These are phyloP conservation scores for Mellilla xanthometata DNA, from an alignment of 2,888 invertebrate species.

Conservation along the genomic window DNA sequence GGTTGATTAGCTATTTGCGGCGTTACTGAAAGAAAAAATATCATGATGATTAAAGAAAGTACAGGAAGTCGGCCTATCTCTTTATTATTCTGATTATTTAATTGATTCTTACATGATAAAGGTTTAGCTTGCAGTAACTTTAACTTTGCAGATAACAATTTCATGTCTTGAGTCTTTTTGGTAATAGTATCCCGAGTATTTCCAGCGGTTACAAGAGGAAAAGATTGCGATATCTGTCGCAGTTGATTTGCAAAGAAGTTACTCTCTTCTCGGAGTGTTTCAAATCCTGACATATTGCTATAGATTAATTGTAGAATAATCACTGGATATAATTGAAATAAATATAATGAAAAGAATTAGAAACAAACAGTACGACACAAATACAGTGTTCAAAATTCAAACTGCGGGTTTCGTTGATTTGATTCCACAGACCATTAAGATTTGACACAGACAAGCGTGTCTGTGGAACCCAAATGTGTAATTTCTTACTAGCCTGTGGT, in stretches of 20 bases:
- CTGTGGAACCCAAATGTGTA: no score
- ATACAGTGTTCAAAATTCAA: no score
- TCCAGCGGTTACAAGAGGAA: slow-evolving; percentile 46
- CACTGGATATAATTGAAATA: no score
- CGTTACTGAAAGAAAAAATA: slow-evolving; percentile 35
- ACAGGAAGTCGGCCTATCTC: no score
- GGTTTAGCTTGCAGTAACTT: slow-evolving; percentile 58
- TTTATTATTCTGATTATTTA: no score
- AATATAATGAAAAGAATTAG: no score
- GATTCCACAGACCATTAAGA: no score
- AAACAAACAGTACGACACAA: no score
- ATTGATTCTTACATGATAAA: slow-evolving; percentile 47
- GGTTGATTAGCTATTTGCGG: slow-evolving; percentile 38
- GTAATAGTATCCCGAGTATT: slow-evolving; percentile 51
- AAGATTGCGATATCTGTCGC: slow-evolving; percentile 43
- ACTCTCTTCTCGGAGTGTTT: slow-evolving; percentile 53
- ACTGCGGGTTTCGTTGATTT: no score
- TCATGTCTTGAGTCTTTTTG: slow-evolving; percentile 54
- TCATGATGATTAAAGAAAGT: neutral
- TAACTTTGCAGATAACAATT: slow-evolving; percentile 57
- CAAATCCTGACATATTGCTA: slow-evolving; percentile 53
- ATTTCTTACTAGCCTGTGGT: no score
- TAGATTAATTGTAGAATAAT: neutral
- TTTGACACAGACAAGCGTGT: no score
- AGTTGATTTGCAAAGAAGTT: slow-evolving; percentile 53